Evolutionary conservation across 1,140 invertebrate species (phyloP).

Genomic region (Aphelinus certus): DNA sequence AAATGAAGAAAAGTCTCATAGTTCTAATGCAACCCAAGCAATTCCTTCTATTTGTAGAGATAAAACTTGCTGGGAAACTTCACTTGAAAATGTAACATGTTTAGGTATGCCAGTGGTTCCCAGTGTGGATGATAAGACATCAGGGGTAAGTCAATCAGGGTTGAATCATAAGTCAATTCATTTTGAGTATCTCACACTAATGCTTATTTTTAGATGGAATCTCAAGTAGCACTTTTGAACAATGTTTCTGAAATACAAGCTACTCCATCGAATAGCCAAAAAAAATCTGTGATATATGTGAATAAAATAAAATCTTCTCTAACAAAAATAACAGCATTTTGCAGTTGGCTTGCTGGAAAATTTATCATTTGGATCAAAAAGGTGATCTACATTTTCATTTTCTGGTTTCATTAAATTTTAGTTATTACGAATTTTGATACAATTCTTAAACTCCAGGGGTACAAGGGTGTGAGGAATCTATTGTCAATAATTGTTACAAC

Average conservation of each 20-base stretch:
- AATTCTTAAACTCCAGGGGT: conserved; percentile 38
- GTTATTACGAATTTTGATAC: background rate
- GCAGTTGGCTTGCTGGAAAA: conserved; percentile 46
- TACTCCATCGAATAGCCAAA: background rate
- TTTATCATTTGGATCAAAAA: conserved; percentile 40
- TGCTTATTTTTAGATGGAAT: conserved; percentile 8
- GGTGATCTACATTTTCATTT: conserved; percentile 38
- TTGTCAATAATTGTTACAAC: conserved; percentile 21
- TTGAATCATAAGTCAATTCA: background rate
- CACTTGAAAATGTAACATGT: conserved; percentile 5
- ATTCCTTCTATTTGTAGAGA: background rate
- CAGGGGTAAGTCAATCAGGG: background rate
- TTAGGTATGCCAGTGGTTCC: conserved; percentile 22
- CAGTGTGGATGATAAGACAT: conserved; percentile 3
- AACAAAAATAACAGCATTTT: conserved; percentile 39
- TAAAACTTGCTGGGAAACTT: background rate
- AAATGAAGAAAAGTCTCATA: conserved; percentile 1
- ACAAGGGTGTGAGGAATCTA: conserved; percentile 17
- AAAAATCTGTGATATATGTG: conserved; percentile 20
- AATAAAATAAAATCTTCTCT: conserved; percentile 29
- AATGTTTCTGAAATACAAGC: conserved; percentile 9
- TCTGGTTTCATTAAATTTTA: conserved; percentile 10
- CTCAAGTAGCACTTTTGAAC: conserved; percentile 2
- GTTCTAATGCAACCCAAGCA: background rate
- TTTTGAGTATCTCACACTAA: conserved; percentile 25